These are phyloP conservation scores for Remorina albescens DNA, from an alignment of 2,797 vertebrate genomes.

Conservation along the genomic window DNA sequence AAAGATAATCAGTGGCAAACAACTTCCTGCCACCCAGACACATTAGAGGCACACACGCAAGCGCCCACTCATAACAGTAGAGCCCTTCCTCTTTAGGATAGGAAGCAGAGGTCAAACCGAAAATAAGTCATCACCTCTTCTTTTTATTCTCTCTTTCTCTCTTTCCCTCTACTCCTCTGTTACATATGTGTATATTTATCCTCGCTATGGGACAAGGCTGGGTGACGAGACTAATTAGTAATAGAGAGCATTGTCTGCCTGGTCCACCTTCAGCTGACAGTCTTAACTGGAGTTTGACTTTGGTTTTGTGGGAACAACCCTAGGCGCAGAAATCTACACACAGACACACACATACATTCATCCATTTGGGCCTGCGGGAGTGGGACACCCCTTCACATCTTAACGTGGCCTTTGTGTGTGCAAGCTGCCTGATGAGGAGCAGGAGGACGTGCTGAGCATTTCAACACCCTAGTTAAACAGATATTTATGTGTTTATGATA, in stretches of 20 bases:
- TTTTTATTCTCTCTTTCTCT: conserved; percentile 45
- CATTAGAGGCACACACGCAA: conserved; percentile 69
- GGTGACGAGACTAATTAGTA: conserved; percentile 72
- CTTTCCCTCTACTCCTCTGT: conserved; percentile 35
- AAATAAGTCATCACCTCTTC: conserved; percentile 73
- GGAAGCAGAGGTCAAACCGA: conserved; percentile 81
- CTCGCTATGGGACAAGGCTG: conserved; percentile 63
- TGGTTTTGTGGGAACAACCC: conserved; percentile 58
- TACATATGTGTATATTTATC: conserved; percentile 79
- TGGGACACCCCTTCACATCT: conserved; percentile 23
- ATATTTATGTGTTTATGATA: conserved; percentile 75
- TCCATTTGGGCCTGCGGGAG: conserved; percentile 36
- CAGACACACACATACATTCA: conserved; percentile 10
- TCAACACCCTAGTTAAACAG: conserved; percentile 64
- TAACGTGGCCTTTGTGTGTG: conserved; percentile 41
- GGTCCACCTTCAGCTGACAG: conserved; percentile 72
- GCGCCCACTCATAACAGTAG: conserved; percentile 42
- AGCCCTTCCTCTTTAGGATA: conserved; percentile 72
- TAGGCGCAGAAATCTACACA: conserved; percentile 20
- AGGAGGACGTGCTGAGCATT: conserved; percentile 60
- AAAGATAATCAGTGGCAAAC: conserved; percentile 80
- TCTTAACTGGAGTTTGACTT: conserved; percentile 77
- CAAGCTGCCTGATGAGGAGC: conserved; percentile 46
- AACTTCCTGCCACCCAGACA: conserved; percentile 75
- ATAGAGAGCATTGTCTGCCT: conserved; percentile 59